Evolutionary conservation across 2,113 vertebrate genomes (phyloP), one percentile per base, ranked within the genome.

Genomic region (Salminus brasiliensis): DNA sequence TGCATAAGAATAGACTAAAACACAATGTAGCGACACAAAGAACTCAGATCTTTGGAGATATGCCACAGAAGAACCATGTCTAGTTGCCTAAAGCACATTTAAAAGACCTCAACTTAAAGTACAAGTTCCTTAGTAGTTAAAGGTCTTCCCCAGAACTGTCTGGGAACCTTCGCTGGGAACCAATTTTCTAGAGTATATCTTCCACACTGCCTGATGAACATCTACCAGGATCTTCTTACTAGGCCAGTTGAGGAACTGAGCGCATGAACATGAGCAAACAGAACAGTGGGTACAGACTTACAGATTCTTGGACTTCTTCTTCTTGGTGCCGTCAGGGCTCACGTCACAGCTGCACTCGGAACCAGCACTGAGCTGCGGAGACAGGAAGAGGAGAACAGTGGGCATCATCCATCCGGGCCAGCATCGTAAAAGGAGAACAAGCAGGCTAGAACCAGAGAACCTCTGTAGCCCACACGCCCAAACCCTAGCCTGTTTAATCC

Each of bases 291-390:
- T 66, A 13, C 47, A 76, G 79, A 98, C 97, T 91, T 90, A 98
- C 97, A 98, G 90, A 88, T 93, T 98, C 91, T 95, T 97, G 93
- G 95, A 92, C 82, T 90, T 95, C 87, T 95, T 96, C 92, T 97
- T 96, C 93, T 85, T 94, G 82, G 88, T 90, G 39, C 93, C 93
- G 66, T 93, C 92, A 2, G 90, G 85, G 0, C 93, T 83, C 16
- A 94, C 93, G 0, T 96, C 95, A 60, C 94, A 95, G 83, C 92
- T 93, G 68, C 94, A 92, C 52, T 95, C 93, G 0, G 94, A 80
- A 78, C 95, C 92, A 0, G 89, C 90, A 0, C 95, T 96, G 87
- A 96, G 93, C 96, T 97, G 92, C 4, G 70, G 89, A 89, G 79
- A 92, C 75, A 94, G 85, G 84, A 91, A 88, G 68, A 87, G 87